Percentiles rank a stretch among this genome's conserved stretches.
phyloP scores from a whole-genome alignment of 1,140 invertebrate genomes.

The Halesus radiatus region DNA sequence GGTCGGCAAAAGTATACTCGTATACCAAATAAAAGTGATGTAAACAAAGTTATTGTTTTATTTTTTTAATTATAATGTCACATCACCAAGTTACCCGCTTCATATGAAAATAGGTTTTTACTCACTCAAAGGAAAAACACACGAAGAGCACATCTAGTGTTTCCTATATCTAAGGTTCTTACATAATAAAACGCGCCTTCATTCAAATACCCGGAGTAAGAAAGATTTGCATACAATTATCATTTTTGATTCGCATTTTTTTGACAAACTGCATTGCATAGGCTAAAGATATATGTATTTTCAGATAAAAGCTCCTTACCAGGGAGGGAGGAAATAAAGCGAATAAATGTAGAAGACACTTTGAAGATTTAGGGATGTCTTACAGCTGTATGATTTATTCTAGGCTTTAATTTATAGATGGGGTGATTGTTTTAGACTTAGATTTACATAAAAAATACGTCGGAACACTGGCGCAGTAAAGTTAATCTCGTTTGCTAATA shows the following conservation, averaged over 20 bases:
- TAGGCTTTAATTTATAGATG: conserved; percentile 47
- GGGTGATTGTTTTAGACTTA: conserved; percentile 41
- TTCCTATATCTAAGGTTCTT: too few relatives aligned
- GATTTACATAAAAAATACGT: conserved; percentile 15
- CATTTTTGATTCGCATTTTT: conserved; percentile 58
- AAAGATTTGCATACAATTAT: conserved; percentile 57
- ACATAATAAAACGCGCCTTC: background rate
- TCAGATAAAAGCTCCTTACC: conserved; percentile 38
- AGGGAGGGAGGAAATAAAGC: conserved; percentile 14
- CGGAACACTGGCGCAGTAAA: background rate
- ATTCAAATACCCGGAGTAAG: conserved; percentile 31
- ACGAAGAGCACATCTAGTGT: too few relatives aligned
- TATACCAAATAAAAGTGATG: too few relatives aligned
- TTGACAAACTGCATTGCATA: conserved; percentile 28
- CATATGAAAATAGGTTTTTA: too few relatives aligned
- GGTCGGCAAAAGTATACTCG: too few relatives aligned
- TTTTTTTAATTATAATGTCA: too few relatives aligned
- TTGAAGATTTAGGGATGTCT: conserved; percentile 52
- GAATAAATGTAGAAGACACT: conserved; percentile 44
- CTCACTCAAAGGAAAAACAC: too few relatives aligned
- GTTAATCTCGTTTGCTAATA: too few relatives aligned
- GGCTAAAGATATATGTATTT: conserved; percentile 28
- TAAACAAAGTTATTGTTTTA: too few relatives aligned
- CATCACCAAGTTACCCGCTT: too few relatives aligned
- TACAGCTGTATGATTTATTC: conserved; percentile 52